Base-by-base conservation (phyloP, 2,797 vertebrate genomes). In the Amblyopsis hoosieri region DNA sequence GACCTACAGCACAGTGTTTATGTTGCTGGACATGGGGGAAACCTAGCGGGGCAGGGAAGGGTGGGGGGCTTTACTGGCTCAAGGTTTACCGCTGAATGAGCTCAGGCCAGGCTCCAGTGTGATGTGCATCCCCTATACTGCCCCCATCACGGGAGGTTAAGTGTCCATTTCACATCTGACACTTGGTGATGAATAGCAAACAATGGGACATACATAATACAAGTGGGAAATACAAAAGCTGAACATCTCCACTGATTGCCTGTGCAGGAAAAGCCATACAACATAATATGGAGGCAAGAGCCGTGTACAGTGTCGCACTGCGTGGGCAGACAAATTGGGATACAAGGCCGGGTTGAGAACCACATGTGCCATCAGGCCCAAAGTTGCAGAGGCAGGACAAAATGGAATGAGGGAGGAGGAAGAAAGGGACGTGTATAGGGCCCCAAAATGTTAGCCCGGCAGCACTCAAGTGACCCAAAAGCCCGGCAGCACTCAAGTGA, bases 1-100 rank as follows among this genome's bases (percentile, higher is more conserved):
- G 94, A 95, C 94, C 94, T 95, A 95, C 94, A 95, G 93, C 94
- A 91, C 86, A 93, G 81, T 95, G 94, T 96, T 96, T 96, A 92
- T 91, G 69, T 93, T 93, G 86, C 89, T 77, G 79, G 85, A 86
- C 80, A 70, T 82, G 83, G 64, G 80, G 83, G 82, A 71, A 81
- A 68, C 57, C 45, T 74, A 85, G 70, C 75, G 83, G 57, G 42
- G 51, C 46, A 31, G 19, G 12, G 8, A 3, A 52, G 65, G 70
- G 66, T 33, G 85, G 78, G 84, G 50, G 49, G 12, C 46, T 70
- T 85, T 85, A 80, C 79, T 87, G 87, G 78, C 64, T 83, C 74
- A 82, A 87, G 87, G 90, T 91, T 91, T 89, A 87, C 78, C 77
- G 71, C 66, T n/a, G 3, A 8, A 51, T 71, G 64, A 67, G 66